Percentiles rank a stretch among this genome's conserved stretches.
Conservation (phyloP, 2,888 invertebrate genomes). For the Maniola hyperantus region DNA sequence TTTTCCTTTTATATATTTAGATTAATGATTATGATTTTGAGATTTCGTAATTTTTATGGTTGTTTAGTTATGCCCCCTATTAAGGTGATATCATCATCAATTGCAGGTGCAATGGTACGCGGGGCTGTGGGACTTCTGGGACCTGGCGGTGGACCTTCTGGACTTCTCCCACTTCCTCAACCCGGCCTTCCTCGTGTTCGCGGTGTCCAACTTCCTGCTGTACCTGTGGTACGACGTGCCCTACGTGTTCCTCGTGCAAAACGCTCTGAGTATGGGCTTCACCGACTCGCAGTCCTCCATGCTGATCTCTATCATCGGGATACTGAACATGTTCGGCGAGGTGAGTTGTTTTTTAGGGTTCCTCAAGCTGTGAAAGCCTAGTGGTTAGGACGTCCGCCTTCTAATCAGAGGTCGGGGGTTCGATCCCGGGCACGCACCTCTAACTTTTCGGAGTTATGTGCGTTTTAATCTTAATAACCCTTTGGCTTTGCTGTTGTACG, state of each 20-base stretch:
- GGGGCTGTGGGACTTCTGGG: constrained; percentile 90
- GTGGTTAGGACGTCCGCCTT: too few species aligned
- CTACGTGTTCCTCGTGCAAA: constrained; percentile 94
- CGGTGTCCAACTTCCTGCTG: constrained; percentile 93
- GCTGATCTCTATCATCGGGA: constrained; percentile 93
- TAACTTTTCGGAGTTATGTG: too few species aligned
- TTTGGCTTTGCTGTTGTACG: too few species aligned
- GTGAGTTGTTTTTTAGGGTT: constrained; percentile 70
- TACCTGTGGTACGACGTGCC: constrained; percentile 97
- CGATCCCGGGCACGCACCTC: too few species aligned
- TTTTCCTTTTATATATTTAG: too few species aligned
- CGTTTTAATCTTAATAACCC: too few species aligned
- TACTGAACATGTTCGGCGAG: constrained; percentile 94
- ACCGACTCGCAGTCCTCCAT: constrained; percentile 89
- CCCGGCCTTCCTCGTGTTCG: constrained; percentile 88
- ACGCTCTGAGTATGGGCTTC: constrained; percentile 87
- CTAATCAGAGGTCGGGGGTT: too few species aligned
- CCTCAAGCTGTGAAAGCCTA: too few species aligned
- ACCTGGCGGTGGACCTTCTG: constrained; percentile 88
- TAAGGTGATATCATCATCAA: background rate
- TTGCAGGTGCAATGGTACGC: constrained; percentile 86
- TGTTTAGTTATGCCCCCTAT: too few species aligned
- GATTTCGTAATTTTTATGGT: too few species aligned
- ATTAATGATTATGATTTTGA: too few species aligned
- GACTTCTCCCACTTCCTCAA: constrained; percentile 92